Percentiles rank a stretch among this genome's conserved stretches.
Evolutionary conservation across 2,797 vertebrate genomes (phyloP).

Genomic region (Dallia pectoralis): DNA sequence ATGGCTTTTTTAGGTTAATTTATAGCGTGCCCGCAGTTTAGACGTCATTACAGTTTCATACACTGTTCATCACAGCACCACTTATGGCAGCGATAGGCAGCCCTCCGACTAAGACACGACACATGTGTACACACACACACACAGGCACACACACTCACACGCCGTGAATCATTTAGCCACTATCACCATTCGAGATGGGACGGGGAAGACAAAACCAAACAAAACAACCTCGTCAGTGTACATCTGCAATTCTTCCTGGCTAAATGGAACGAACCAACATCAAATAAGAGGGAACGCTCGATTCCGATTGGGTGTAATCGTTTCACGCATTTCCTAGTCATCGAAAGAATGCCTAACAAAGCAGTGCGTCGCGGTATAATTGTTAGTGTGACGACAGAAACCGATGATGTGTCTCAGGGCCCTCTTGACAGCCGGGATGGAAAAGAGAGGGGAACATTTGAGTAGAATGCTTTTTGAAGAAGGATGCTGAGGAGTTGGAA

Average conservation of each 20-base stretch:
- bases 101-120: slow-evolving; percentile 7
- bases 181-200: neutral
- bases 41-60: slow-evolving; percentile 19
- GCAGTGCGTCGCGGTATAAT: slow-evolving; percentile 22
- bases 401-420: slow-evolving; percentile 30
- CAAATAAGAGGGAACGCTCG: slow-evolving; percentile 30
- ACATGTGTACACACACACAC: slow-evolving; percentile 9
- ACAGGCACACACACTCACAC: too few species aligned
- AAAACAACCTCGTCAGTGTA: slow-evolving; percentile 1
- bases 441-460: slow-evolving; percentile 25
- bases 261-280: slow-evolving; percentile 28
- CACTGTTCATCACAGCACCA: slow-evolving; percentile 17
- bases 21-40: slow-evolving; percentile 5
- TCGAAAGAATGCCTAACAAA: slow-evolving; percentile 42
- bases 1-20: slow-evolving; percentile 10
- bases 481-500: slow-evolving; percentile 56
- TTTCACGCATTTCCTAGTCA: slow-evolving; percentile 46
- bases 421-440: slow-evolving; percentile 40
- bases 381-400: slow-evolving; percentile 40
- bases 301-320: slow-evolving; percentile 53
- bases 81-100: neutral
- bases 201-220: neutral
- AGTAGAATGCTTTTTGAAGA: slow-evolving; percentile 20
- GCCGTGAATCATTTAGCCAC: neutral
- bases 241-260: neutral